A percentile compares a stretch with the other conserved stretches of the same genome.
phyloP scores from a whole-genome alignment of 2,113 vertebrate species.

The Scomber japonicus region DNA sequence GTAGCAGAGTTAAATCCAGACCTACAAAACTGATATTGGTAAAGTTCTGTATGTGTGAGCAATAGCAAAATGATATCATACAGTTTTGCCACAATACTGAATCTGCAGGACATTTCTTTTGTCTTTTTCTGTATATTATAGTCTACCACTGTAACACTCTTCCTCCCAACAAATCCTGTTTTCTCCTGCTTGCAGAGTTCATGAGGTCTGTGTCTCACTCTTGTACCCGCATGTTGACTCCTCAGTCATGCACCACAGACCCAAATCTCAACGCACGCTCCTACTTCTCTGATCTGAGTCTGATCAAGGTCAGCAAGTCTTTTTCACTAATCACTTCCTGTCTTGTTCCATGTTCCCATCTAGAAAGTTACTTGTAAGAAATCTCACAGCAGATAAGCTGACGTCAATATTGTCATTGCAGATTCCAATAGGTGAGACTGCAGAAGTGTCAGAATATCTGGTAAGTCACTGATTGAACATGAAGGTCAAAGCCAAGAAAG shows the following conservation, averaged over 20 bases:
- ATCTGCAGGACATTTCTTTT: too few relatives aligned
- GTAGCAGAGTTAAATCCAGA: neutral
- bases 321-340: neutral
- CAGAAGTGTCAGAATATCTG: slow-evolving; percentile 61
- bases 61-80: too few relatives aligned
- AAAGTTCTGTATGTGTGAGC: neutral
- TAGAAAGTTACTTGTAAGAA: neutral
- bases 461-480: slow-evolving; percentile 57
- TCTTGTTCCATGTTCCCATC: neutral
- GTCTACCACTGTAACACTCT: neutral
- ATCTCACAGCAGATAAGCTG: neutral
- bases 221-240: slow-evolving; percentile 76
- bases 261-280: slow-evolving; percentile 69
- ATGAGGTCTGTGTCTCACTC: slow-evolving; percentile 77
- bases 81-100: too few relatives aligned
- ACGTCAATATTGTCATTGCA: slow-evolving; percentile 49
- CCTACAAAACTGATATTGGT: neutral
- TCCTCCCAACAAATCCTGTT: neutral
- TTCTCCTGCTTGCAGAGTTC: slow-evolving; percentile 74
- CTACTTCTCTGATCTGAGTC: slow-evolving; percentile 75
- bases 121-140: too few relatives aligned
- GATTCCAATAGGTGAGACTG: slow-evolving; percentile 65
- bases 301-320: slow-evolving; percentile 74
- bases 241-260: slow-evolving; percentile 75
- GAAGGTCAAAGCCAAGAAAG: too few relatives aligned